Percentiles rank a stretch among this genome's conserved stretches.
Conservation (phyloP, 30 jellyfish, hydroid and myxozoan genomes). For the Aurelia sp. region DNA sequence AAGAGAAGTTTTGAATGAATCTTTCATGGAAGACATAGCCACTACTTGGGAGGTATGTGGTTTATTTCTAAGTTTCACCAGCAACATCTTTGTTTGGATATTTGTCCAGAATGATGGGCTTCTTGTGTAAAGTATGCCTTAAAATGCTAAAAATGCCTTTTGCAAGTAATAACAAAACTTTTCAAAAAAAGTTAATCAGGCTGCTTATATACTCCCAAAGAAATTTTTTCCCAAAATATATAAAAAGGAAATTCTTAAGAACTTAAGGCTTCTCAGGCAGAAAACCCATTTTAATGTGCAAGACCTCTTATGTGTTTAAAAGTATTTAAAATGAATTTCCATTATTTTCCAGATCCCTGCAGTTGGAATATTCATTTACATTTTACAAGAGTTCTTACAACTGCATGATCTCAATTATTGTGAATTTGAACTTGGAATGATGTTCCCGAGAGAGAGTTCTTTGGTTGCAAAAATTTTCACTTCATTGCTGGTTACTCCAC, state of each 20-base stretch:
- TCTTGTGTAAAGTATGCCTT: too few relatives aligned
- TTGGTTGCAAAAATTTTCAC: conserved; percentile 75
- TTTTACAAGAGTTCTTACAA: conserved; percentile 71
- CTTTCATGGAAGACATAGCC: conserved; percentile 47
- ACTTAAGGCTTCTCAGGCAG: too few relatives aligned
- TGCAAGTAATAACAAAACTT: too few relatives aligned
- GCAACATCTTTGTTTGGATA: background rate
- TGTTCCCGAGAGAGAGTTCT: conserved; percentile 76
- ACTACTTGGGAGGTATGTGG: conserved; percentile 84
- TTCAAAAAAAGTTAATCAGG: too few relatives aligned
- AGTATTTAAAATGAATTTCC: background rate
- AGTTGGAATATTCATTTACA: conserved; percentile 81
- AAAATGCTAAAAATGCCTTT: too few relatives aligned
- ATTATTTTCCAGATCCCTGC: conserved; percentile 76
- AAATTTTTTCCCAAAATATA: too few relatives aligned
- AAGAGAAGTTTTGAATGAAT: conserved; percentile 54
- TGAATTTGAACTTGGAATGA: conserved; percentile 89
- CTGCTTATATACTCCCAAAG: too few relatives aligned
- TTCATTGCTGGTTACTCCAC: conserved; percentile 81
- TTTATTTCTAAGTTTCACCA: background rate
- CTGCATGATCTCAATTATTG: conserved; percentile 80
- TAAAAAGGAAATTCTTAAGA: too few relatives aligned
- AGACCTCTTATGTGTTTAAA: too few relatives aligned
- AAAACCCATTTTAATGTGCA: too few relatives aligned
- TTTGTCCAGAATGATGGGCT: too few relatives aligned